Base-by-base conservation (phyloP, 2,113 vertebrate genomes). In the Cromileptes altivelis region DNA sequence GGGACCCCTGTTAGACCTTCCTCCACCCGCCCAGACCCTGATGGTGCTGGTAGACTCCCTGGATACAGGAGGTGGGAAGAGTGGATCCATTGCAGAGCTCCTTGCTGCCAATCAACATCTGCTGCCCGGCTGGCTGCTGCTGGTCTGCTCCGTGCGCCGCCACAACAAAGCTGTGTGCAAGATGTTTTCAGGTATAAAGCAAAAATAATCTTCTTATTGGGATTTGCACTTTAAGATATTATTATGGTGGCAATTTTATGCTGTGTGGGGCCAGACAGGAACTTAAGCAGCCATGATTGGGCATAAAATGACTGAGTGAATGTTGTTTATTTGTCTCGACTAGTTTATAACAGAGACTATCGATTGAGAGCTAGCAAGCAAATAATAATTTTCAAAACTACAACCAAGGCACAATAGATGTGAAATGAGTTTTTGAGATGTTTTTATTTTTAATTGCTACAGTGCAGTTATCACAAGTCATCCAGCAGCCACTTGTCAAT, bases 81-180 rank as follows among this genome's bases (percentile, higher is more conserved):
- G 90, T 30, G 27, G 50, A 49, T 96, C 95, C 78, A 95, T 96
- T 19, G 92, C 94, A 0, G 93, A 95, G 53, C 94, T 97, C 13
- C 91, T 97, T 58, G 91, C 93, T 6, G 81, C 80, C 25, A 91
- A 96, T 88, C 92, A 94, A 15, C 93, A 96, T 75, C 93, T 96
- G 49, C 86, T 97, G 71, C 96, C 96, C 4, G 58, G 91, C 42
- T 97, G 96, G 96, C 88, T 97, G 72, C 92, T 96, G 40, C 92
- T 97, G 19, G 84, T 97, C 64, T 96, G 95, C 88, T 96, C 95
- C 0, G 88, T 94, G 12, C 95, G 95, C 10, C 93, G 94, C 56
- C 95, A 96, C 17, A 96, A 95, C 88, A 96, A 94, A 79, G 63
- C 85, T 3, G 53, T 96, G 52, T 95, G 92, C 87, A 94, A 94